Conservation (phyloP, 1,140 invertebrate genomes). For the Drosophila ohnishii region DNA sequence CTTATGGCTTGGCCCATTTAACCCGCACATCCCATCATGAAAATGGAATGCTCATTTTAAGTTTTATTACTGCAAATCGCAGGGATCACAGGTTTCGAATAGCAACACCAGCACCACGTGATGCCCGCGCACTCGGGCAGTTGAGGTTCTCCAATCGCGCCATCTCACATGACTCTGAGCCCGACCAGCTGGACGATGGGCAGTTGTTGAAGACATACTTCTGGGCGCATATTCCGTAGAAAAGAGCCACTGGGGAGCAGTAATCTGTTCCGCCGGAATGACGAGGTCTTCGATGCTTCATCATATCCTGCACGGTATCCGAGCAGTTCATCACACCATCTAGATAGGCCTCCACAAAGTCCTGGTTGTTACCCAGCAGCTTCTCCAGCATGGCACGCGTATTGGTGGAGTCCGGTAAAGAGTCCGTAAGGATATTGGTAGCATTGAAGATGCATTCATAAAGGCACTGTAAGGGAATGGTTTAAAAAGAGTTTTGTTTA, state of each 20-base stretch:
- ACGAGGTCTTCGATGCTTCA: not conserved
- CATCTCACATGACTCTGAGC: constrained; percentile 36
- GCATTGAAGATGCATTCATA: constrained; percentile 59
- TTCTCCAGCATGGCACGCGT: constrained; percentile 25
- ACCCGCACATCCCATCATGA: not conserved
- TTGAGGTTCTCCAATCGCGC: constrained; percentile 34
- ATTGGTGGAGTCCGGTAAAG: constrained; percentile 32
- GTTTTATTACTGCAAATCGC: constrained; percentile 15
- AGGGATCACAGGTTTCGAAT: not conserved
- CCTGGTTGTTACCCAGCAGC: constrained; percentile 39
- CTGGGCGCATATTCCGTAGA: constrained; percentile 31
- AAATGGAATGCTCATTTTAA: not conserved
- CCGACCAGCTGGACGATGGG: constrained; percentile 47
- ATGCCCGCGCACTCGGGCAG: constrained; percentile 26
- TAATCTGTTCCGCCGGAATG: not conserved
- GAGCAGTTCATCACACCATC: constrained; percentile 46
- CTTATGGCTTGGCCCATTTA: constrained; percentile 30
- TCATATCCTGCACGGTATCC: constrained; percentile 14
- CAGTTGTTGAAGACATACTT: constrained; percentile 51
- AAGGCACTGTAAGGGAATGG: constrained; percentile 29
- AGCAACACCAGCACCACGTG: constrained; percentile 16
- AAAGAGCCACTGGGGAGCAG: constrained; percentile 32
- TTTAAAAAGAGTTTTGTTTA: not conserved
- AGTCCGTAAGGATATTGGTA: constrained; percentile 18
- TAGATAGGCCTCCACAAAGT: constrained; percentile 33